A percentile compares a stretch with the other conserved stretches of the same genome.
These are phyloP conservation scores for Alitta virens DNA, from an alignment of 2,888 invertebrate genomes.

Conservation along the genomic window DNA sequence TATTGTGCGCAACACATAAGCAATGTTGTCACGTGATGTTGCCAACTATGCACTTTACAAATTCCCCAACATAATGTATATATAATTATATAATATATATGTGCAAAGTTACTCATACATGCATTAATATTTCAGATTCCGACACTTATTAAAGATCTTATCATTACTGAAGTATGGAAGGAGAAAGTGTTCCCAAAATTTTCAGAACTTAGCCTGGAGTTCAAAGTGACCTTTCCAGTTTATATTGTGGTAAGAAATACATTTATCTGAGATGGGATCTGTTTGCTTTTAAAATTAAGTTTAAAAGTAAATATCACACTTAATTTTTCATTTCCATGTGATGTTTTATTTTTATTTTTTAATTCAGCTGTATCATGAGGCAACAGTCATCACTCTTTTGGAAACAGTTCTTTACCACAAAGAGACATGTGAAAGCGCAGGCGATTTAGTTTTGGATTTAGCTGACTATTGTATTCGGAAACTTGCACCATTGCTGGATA, in stretches of 20 bases:
- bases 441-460: constrained; percentile 75
- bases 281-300: background rate
- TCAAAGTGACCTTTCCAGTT: constrained; percentile 54
- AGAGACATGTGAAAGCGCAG: constrained; percentile 74
- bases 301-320: background rate
- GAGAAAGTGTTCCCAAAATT: constrained; percentile 76
- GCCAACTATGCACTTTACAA: too few relatives aligned
- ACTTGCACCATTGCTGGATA: constrained; percentile 49
- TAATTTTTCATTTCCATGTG: background rate
- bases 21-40: too few relatives aligned
- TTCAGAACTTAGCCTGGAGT: constrained; percentile 60
- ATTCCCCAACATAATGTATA: too few relatives aligned
- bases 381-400: constrained; percentile 74
- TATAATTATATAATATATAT: too few relatives aligned
- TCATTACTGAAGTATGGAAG: constrained; percentile 82
- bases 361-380: constrained; percentile 74
- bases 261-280: background rate
- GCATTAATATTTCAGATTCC: constrained; percentile 62
- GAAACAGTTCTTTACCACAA: constrained; percentile 81
- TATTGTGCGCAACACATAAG: too few relatives aligned
- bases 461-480: constrained; percentile 77
- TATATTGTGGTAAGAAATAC: constrained; percentile 67
- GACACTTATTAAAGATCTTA: constrained; percentile 77
- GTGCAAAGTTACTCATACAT: too few relatives aligned
- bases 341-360: too few relatives aligned